Evolutionary conservation across 2,888 invertebrate species (phyloP), one percentile per base, ranked within the genome.

Genomic region (Colletes collaris): DNA sequence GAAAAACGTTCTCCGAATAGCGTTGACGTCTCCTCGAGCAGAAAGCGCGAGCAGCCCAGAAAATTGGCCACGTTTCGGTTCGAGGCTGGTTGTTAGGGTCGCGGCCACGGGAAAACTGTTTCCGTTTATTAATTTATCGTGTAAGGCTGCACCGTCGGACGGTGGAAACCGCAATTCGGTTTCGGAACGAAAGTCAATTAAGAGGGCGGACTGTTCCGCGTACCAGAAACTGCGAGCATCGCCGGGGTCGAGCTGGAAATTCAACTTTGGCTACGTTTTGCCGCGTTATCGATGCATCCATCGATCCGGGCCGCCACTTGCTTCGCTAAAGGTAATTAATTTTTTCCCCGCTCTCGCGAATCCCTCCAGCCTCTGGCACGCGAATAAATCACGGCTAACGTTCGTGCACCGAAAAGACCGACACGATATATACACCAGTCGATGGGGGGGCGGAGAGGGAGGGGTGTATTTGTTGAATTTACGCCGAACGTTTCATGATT

Each of bases 91-190:
- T 27, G 27, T 27, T 27, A 27, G 27, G 27, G 27, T 27, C 27
- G 27, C 27, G 67, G 59, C 27, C 56, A 53, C 62, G 65, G 50
- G 76, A 72, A 80, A 81, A 81, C 72, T 71, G 79, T 72, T 66
- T 66, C 65, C 67, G 80, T 82, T 81, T 82, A 82, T 81, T 80
- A 82, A 81, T 76, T 82, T 76, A 76, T 69, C 73, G 76, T 62
- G 73, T 68, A 76, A 82, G 76, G 76, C 56, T 64, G 72, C 58
- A 53, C 55, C 59, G 55, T 64, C 50, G 67, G 27, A n/a, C 64
- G 27, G 11, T 56, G 19, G 55, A 19, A 50, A 64, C 81, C 81
- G 73, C 82, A 76, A 76, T 81, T 76, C 69, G 65, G 65, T 80
- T 72, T 80, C 65, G 68, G 27, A 60, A 79, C 71, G 52, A 72